These are phyloP conservation scores for Phoeniculus purpureus DNA, from an alignment of 2,797 vertebrate genomes.

Conservation along the genomic window DNA sequence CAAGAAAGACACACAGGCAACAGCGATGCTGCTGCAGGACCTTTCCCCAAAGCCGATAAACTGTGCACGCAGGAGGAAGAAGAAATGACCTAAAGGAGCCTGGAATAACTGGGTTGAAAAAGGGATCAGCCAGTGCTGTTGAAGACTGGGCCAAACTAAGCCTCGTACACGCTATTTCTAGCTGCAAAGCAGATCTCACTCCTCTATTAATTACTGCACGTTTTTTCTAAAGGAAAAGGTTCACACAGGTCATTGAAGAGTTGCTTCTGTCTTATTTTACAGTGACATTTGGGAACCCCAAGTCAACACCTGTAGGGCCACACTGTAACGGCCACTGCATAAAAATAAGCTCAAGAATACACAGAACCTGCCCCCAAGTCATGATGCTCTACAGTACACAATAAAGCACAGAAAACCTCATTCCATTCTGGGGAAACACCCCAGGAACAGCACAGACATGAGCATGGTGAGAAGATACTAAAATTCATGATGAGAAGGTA, in stretches of 20 bases:
- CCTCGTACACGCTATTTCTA: not conserved
- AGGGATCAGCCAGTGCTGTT: not conserved
- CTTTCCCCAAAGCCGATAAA: slow-evolving; percentile 1
- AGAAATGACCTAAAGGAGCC: not conserved
- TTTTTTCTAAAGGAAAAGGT: not conserved
- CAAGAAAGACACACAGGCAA: not conserved
- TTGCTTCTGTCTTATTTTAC: not conserved
- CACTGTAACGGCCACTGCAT: accelerated
- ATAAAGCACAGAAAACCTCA: not conserved
- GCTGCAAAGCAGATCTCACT: not conserved
- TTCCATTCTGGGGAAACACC: not conserved
- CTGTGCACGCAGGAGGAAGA: accelerated
- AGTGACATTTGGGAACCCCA: not conserved
- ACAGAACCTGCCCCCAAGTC: not conserved
- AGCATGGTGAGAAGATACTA: not conserved
- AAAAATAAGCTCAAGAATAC: not conserved
- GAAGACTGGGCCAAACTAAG: not conserved
- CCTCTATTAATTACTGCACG: not conserved
- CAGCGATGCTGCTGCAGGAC: not conserved
- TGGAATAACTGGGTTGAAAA: not conserved
- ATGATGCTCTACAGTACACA: not conserved
- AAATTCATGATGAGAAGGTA: not conserved
- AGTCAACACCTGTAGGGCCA: not conserved
- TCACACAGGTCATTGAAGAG: not conserved
- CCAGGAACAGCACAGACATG: not conserved